Conservation (phyloP, 2,113 vertebrate species). For the Riparia riparia region DNA sequence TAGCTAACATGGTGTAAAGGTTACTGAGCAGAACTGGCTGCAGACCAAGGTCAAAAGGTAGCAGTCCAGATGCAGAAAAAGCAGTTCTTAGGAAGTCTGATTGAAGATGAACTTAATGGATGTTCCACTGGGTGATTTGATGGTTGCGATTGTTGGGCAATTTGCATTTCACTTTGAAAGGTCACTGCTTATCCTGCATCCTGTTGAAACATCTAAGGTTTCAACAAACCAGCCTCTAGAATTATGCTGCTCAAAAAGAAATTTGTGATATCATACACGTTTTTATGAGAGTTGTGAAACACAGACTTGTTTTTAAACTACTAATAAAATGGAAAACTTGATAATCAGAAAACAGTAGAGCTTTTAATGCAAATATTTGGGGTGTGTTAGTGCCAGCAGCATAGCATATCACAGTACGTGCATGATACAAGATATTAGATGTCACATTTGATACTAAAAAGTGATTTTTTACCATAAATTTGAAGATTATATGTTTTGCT, state of each 20-base stretch:
- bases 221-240: background rate
- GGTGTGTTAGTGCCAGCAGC: background rate
- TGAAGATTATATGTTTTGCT: background rate
- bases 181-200: conserved; percentile 52
- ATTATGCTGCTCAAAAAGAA: background rate
- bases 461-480: background rate
- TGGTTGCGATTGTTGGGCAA: conserved; percentile 16
- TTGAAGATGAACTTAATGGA: conserved; percentile 1
- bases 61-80: conserved; percentile 9
- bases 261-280: background rate
- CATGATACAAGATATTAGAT: background rate
- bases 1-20: conserved; percentile 31
- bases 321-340: background rate
- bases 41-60: conserved; percentile 48
- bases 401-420: background rate
- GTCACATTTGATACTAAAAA: background rate
- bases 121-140: conserved; percentile 25
- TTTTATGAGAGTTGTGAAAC: background rate
- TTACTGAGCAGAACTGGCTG: background rate
- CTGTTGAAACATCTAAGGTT: background rate
- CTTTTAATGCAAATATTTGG: background rate
- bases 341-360: background rate
- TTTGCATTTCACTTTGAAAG: conserved; percentile 48
- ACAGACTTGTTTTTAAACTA: background rate
- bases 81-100: conserved; percentile 47